Evolutionary conservation across 2,113 vertebrate genomes (phyloP), one percentile per base, ranked within the genome.

Genomic region (Cairina moschata): DNA sequence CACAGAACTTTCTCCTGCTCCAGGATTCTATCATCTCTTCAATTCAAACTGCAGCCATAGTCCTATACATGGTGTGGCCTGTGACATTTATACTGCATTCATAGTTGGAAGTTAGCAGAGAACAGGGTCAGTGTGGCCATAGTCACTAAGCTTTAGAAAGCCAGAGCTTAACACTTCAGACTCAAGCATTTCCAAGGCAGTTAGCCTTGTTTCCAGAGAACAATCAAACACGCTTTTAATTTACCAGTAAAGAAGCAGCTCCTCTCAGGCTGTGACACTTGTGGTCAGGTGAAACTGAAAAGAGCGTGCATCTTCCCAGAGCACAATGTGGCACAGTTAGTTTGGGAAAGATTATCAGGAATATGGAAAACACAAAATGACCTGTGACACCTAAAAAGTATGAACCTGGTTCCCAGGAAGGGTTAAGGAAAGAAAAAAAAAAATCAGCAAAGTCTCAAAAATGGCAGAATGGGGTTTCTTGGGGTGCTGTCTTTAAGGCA

Each of bases 181-280:
- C 18, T 38, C 7, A 1, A 59, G 31, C 22, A 44, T 69, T 90
- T 75, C 20, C 4, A 5, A 65, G 29, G 22, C 13, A 65, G 6
- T 48, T 46, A 34, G 20, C 5, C 5, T 18, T 48, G 16, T 65
- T 69, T 31, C 15, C 58, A 66, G 54, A 68, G 44, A 73, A 62
- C 6, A 32, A 7, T 12, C 2, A 10, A 46, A 38, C 8, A 76
- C 11, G 36, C n/a, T 9, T 79, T 91, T 60, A 48, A 56, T 65
- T 85, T 79, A 40, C 32, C 36, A n/a, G 7, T 0, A 0, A 25
- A 66, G 11, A 36, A 13, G 50, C 1, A 55, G 28, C 6, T 65
- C 13, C 18, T 71, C 22, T 26, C 32, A 18, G 9, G 1, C 22
- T 72, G 22, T 68, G 42, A 58, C 5, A 38, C 6, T 21, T 16